Evolutionary conservation across 92 coral and sea anemone genomes (phyloP), one percentile per base, ranked within the genome.

Genomic region (Porites rus): DNA sequence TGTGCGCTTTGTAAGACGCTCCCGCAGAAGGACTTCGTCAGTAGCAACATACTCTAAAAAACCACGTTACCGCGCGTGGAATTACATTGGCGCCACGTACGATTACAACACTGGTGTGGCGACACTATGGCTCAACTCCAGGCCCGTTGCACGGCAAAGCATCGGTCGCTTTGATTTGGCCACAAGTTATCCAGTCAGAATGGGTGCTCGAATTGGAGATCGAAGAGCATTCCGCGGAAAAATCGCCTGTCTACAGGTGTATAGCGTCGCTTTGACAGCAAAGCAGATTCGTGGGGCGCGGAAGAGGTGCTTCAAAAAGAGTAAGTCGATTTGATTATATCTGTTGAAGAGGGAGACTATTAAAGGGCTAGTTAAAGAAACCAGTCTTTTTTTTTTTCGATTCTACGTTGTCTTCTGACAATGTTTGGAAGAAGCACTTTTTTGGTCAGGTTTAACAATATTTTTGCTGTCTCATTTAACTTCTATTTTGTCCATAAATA

Each of bases 11-110:
- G 82, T 86, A 10, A 86, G 84, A 38, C 95, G 95, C 3, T 64
- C 91, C 46, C 72, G 79, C 61, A 54, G 80, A 51, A 74, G 78
- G 19, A 92, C 95, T 0, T 63, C 82, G 4, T 77, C 92, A 19
- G 88, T 93, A 9, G 90, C 94, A 10, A 85, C 98, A 59, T 82
- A 82, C 31, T 38, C 90, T 16, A 62, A 81, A 77, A 91, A 89
- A 6, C 94, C 93, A 22, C 79, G 76, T 21, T 92, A 92, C 56
- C 73, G 90, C 14, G 98, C 98, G 22, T 94, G 98, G 98, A 94
- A 93, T 38, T 93, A 90, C 87, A 82, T 94, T 0, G 98, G 96
- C 19, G 92, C 96, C 24, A 81, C 90, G 0, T 94, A 94, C 43
- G 77, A 94, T 81, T 84, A 90, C 78, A 85, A 78, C 25, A 93